Evolutionary conservation across 2,888 invertebrate genomes (phyloP).

Genomic region (Microplitis manilae): DNA sequence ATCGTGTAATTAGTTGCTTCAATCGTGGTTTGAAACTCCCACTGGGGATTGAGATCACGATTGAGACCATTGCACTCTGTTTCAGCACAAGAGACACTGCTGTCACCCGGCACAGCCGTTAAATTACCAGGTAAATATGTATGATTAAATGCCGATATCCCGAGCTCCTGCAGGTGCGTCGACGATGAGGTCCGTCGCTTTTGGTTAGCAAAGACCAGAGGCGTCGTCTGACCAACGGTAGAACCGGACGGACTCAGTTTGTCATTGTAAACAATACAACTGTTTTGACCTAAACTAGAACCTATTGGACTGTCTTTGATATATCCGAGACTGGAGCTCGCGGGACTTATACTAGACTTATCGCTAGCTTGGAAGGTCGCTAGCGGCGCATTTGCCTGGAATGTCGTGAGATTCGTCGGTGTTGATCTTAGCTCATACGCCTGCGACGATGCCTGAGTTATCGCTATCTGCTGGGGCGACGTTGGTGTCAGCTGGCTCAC

Average conservation of each 20-base stretch:
- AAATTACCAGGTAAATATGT: constrained; percentile 58
- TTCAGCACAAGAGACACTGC: constrained; percentile 51
- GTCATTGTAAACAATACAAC: constrained; percentile 61
- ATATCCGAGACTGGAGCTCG: constrained; percentile 66
- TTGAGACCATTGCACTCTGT: constrained; percentile 57
- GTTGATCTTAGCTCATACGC: constrained; percentile 61
- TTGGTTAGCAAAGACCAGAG: constrained; percentile 62
- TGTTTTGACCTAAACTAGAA: constrained; percentile 64
- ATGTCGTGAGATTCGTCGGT: constrained; percentile 66
- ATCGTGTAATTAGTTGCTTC: constrained; percentile 69
- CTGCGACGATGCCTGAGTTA: constrained; percentile 54
- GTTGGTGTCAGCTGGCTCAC: constrained; percentile 70
- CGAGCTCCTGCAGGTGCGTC: constrained; percentile 66
- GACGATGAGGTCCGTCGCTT: constrained; percentile 48
- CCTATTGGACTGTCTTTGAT: constrained; percentile 64
- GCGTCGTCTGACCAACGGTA: constrained; percentile 65
- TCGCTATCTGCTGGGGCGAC: constrained; percentile 69
- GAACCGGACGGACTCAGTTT: constrained; percentile 67
- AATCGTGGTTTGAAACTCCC: constrained; percentile 71
- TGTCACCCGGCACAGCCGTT: constrained; percentile 46
- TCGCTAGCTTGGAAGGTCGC: constrained; percentile 68
- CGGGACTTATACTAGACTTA: constrained; percentile 67
- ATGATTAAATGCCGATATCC: constrained; percentile 68
- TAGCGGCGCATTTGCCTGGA: constrained; percentile 66
- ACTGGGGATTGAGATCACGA: constrained; percentile 72